phyloP scores from a whole-genome alignment of 2,113 vertebrate species.

The Salminus brasiliensis region DNA sequence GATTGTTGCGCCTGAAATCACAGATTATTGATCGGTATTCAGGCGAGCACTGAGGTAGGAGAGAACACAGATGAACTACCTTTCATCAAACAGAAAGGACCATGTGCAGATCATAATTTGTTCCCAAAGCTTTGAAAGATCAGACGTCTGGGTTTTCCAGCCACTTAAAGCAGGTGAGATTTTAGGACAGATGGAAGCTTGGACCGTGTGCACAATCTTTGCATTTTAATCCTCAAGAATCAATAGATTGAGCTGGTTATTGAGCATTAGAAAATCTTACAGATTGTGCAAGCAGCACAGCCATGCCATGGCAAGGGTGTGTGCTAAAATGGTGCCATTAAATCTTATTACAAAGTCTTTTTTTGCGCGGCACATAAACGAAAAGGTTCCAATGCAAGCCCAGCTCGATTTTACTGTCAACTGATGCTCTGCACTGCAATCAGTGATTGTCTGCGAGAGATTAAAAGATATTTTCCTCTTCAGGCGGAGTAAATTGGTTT shows the following conservation, averaged over 20 bases:
- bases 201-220: background rate
- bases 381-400: constrained; percentile 55
- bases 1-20: constrained; percentile 15
- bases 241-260: background rate
- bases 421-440: constrained; percentile 69
- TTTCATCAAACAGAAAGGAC: constrained; percentile 15
- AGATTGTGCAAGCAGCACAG: constrained; percentile 13
- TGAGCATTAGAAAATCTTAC: background rate
- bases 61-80: background rate
- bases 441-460: constrained; percentile 75
- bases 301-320: constrained; percentile 50
- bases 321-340: constrained; percentile 54
- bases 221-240: background rate
- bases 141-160: background rate
- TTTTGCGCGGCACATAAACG: constrained; percentile 42
- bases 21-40: constrained; percentile 41
- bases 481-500: constrained; percentile 79
- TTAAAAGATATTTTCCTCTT: constrained; percentile 81
- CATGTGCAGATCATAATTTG: too few relatives aligned
- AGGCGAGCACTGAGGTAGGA: constrained; percentile 29
- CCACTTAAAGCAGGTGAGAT: background rate
- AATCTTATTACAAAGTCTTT: constrained; percentile 61
- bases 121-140: background rate
- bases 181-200: background rate
- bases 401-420: constrained; percentile 70